Evolutionary conservation across 2,113 vertebrate genomes (phyloP), one percentile per base, ranked within the genome.

Genomic region (Gambusia affinis): DNA sequence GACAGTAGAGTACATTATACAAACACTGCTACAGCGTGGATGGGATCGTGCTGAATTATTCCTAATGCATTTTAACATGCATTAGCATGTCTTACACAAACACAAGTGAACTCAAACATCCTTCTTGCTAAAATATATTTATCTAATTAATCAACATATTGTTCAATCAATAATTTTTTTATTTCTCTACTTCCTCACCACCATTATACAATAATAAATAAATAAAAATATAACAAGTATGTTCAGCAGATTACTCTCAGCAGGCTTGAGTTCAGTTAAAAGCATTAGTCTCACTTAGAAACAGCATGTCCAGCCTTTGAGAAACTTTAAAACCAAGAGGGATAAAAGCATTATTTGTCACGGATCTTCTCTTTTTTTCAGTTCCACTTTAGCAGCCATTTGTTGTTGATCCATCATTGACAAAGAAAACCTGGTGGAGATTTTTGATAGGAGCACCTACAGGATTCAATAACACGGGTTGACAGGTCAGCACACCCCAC

Each of bases 271-370:
- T 72, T 28, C 51, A 83, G 61, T 85, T 37, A 65, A 67, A 78
- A 66, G 73, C 80, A 70, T 85, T 75, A 47, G 66, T 83, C 72
- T 85, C 39, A 72, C 69, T 85, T 70, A 67, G 66, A 79, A 77
- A 57, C 15, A 69, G 69, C 75, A 75, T 65, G 61, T 72, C 60
- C 70, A 62, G 75, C 72, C 61, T 79, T n/a, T 44, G 44, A 70
- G 44, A 78, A 29, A 65, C 1, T 72, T 66, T 66, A 72, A 81
- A 88, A 81, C 77, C 70, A 76, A 42, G 29, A 29, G 27, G 60
- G 86, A 83, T 81, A 78, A 75, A 84, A 79, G 69, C 78, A 61
- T 28, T 15, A 78, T 67, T 86, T 27, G 78, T 84, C 76, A 78
- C 8, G 6, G 68, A 78, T 83, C 69, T 85, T 73, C 67, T 57